Evolutionary conservation across 1,140 invertebrate genomes (phyloP), one percentile per base, ranked within the genome.

Genomic region (Asbolus verrucosus): DNA sequence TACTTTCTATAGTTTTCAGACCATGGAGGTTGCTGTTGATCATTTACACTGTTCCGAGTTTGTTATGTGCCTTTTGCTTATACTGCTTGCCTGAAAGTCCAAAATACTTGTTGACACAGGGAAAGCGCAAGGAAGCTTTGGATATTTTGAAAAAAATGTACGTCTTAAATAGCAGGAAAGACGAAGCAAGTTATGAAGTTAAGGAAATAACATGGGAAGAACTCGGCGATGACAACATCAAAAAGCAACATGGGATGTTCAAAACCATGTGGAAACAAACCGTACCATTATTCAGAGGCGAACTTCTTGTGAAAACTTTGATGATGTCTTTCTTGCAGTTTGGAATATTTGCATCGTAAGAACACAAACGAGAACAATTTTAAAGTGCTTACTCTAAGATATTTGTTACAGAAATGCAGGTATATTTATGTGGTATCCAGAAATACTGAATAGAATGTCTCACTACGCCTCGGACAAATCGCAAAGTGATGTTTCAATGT

Each of bases 51-150:
- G 36, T 87, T 0, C 84, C 89, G 0, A 85, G 86, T 19, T 70
- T 90, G 14, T 46, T 85, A 1, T 84, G 85, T 0, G 74, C 84
- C 0, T 11, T 87, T 0, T 81, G 88, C 50, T 75, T 87, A 0
- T 83, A 86, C 3, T 80, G 82, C 5, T 82, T 90, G 3, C 89
- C 89, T 0, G 93, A 95, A 78, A 94, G 90, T 69, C 93, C 93
- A 0, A 92, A 92, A 75, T 94, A 89, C 78, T 81, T 91, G 6
- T 78, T 92, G 2, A 84, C 87, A 0, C 85, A 87, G 78, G 89
- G 90, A 62, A 84, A 82, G 69, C 76, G 82, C 6, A 82, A 88
- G 0, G 85, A 88, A 72, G 86, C 91, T 0, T 73, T 92, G 0
- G 72, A 83, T 14, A 82, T 89, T 8, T 77, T 93, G 2, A 80